Percentiles rank a stretch among this genome's conserved stretches.
Conservation (phyloP, 2,888 invertebrate genomes). For the Sesia apiformis region DNA sequence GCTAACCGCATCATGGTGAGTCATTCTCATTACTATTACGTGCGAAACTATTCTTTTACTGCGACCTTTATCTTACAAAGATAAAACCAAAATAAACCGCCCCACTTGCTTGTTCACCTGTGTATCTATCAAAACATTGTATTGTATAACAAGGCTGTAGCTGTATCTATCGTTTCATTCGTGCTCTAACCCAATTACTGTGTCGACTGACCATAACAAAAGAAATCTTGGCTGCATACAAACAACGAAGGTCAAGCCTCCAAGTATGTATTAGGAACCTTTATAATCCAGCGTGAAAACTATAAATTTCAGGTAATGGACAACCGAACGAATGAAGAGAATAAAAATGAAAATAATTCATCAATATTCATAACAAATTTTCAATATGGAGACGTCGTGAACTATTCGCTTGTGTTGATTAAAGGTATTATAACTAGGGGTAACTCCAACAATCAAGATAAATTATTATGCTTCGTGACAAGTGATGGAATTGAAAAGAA, state of each 20-base stretch:
- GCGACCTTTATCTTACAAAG: conserved; percentile 17
- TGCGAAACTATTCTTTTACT: conserved; percentile 59
- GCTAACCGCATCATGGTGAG: conserved; percentile 71
- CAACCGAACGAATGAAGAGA: conserved; percentile 56
- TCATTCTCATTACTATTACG: conserved; percentile 51
- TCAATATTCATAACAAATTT: conserved; percentile 74
- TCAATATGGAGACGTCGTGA: conserved; percentile 74
- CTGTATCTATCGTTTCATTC: conserved; percentile 8
- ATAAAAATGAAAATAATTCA: conserved; percentile 56
- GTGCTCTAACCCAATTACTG: conserved; percentile 31
- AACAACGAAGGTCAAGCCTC: conserved; percentile 27
- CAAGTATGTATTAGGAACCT: too few relatives aligned
- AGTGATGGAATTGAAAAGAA: conserved; percentile 47
- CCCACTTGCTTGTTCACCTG: conserved; percentile 11
- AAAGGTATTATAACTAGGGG: conserved; percentile 74
- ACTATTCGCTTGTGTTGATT: conserved; percentile 76
- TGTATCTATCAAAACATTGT: too few relatives aligned
- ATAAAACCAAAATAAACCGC: conserved; percentile 29
- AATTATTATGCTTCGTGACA: conserved; percentile 53
- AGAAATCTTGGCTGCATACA: conserved; percentile 28
- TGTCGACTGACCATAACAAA: conserved; percentile 23
- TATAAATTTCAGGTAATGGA: conserved; percentile 66
- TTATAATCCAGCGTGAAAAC: neutral
- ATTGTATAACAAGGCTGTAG: neutral
- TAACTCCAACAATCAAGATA: conserved; percentile 52